phyloP scores from a whole-genome alignment of 2,113 vertebrate species.

The Macheiramphus alcinus region DNA sequence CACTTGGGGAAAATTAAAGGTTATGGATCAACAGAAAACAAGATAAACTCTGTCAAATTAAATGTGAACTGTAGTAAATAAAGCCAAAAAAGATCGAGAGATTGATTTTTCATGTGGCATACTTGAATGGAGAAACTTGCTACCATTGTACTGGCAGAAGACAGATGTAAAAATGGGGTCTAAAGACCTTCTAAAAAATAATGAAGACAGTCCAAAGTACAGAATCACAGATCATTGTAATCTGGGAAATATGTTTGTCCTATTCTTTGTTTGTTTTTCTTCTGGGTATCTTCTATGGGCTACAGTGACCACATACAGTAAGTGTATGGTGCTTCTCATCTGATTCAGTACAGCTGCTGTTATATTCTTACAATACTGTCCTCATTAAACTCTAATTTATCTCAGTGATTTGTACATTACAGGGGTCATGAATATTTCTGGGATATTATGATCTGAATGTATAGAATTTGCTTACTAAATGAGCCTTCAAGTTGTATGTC shows the following conservation, averaged over 20 bases:
- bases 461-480: constrained; percentile 1
- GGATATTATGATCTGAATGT: neutral
- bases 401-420: neutral
- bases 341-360: neutral
- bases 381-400: neutral
- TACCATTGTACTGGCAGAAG: neutral
- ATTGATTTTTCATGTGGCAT: neutral
- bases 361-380: neutral
- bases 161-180: neutral
- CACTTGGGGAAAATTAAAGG: neutral
- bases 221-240: neutral
- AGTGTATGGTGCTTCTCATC: neutral
- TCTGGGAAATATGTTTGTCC: neutral
- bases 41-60: neutral
- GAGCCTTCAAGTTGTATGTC: neutral
- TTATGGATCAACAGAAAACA: neutral
- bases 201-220: neutral
- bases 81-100: neutral
- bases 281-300: neutral
- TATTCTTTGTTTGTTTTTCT: neutral
- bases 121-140: neutral
- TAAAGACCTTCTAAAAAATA: neutral
- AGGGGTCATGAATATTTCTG: neutral
- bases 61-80: neutral
- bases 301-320: neutral